These are phyloP conservation scores for Enhydra lutris DNA, from an alignment of 2,113 vertebrate genomes.

Conservation along the genomic window DNA sequence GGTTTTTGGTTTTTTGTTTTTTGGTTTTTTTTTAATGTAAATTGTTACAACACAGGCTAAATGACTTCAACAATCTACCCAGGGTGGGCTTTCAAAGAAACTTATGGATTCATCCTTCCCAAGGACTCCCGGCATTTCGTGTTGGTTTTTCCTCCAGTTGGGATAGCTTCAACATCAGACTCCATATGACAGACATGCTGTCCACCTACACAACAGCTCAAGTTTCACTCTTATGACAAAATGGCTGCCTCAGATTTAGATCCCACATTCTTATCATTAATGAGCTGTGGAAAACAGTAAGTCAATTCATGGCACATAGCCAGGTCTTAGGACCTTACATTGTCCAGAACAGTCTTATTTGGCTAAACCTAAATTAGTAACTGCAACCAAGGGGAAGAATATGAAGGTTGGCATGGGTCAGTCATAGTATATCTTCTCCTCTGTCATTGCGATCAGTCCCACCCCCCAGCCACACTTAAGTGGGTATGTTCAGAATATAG, in stretches of 20 bases:
- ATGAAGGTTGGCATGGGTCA: background rate
- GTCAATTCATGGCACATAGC: background rate
- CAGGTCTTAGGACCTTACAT: background rate
- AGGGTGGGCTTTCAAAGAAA: background rate
- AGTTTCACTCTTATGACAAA: background rate
- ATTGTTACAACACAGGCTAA: background rate
- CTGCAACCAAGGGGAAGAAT: background rate
- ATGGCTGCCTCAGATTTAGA: background rate
- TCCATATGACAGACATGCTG: background rate
- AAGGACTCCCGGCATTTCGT: background rate
- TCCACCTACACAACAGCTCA: background rate
- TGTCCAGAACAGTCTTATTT: background rate
- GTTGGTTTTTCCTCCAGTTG: background rate
- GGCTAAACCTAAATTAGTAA: background rate
- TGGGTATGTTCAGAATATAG: background rate
- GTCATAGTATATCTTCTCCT: background rate
- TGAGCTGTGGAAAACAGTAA: background rate
- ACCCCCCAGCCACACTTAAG: background rate
- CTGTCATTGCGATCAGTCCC: background rate
- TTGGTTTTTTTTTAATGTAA: background rate
- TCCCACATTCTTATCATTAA: background rate
- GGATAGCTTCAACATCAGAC: background rate
- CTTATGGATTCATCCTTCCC: background rate
- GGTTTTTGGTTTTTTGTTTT: background rate
- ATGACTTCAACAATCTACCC: background rate